A percentile compares a stretch with the other conserved stretches of the same genome.
These are phyloP conservation scores for Cheilosia vulpina DNA, from an alignment of 2,888 invertebrate species.

Conservation along the genomic window DNA sequence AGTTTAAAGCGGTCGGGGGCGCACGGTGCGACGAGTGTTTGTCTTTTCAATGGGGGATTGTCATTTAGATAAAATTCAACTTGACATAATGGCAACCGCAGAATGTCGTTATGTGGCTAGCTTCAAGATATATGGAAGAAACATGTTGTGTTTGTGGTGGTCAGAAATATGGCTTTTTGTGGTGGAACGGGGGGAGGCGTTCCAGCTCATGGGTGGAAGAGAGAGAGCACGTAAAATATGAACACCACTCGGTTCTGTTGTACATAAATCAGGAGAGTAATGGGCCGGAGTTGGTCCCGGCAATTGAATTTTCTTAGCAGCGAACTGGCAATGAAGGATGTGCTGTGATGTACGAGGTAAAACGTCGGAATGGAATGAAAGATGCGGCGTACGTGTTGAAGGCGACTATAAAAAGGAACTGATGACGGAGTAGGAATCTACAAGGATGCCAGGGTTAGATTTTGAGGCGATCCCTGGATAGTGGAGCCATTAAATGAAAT, in stretches of 20 bases:
- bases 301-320: constrained; percentile 10
- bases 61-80: constrained; percentile 22
- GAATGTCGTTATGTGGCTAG: constrained; percentile 20
- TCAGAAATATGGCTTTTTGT: constrained; percentile 8
- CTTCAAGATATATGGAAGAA: constrained; percentile 4
- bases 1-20: background rate
- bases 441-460: too few species aligned
- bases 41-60: background rate
- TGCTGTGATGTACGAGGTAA: background rate
- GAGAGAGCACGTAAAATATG: constrained; percentile 6
- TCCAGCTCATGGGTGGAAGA: background rate
- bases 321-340: background rate
- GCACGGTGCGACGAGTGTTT: background rate
- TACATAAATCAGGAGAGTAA: constrained; percentile 17
- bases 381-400: background rate
- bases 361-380: background rate
- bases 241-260: constrained; percentile 1
- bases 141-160: constrained; percentile 2
- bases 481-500: too few species aligned
- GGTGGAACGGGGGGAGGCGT: background rate
- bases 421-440: too few species aligned
- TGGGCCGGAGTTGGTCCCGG: background rate
- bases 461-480: too few species aligned
- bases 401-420: background rate
- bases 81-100: constrained; percentile 22